Percentiles rank a stretch among this genome's conserved stretches.
Conservation (phyloP, 2,113 vertebrate species). For the Malurus melanocephalus region DNA sequence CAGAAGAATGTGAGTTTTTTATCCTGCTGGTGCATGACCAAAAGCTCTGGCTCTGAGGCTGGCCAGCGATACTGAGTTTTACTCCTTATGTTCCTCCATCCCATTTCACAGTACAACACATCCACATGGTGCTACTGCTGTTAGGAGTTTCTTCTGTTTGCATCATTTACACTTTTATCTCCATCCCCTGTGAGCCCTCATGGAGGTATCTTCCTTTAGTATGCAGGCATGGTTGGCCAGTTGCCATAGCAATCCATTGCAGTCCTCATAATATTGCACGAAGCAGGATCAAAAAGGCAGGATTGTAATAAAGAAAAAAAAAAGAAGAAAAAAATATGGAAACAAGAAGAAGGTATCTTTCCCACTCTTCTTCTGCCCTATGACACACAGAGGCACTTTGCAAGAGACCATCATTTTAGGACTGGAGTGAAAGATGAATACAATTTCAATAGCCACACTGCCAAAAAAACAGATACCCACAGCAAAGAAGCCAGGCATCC, state of each 20-base stretch:
- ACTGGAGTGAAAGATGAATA: neutral
- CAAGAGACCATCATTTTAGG: neutral
- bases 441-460: neutral
- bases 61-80: neutral
- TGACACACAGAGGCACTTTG: neutral
- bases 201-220: conserved; percentile 50
- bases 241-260: conserved; percentile 71
- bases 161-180: conserved; percentile 30
- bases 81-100: neutral
- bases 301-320: neutral
- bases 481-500: neutral
- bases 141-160: neutral
- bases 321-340: neutral
- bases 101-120: neutral
- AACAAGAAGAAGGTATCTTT: neutral
- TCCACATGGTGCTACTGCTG: neutral
- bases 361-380: neutral
- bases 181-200: neutral
- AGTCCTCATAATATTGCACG: conserved; percentile 48
- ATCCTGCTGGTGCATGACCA: neutral
- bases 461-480: neutral
- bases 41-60: neutral
- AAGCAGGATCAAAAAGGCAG: conserved; percentile 60
- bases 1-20: neutral
- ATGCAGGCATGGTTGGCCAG: conserved; percentile 72